Evolutionary conservation across 1,140 invertebrate species (phyloP), one percentile per base, ranked within the genome.

Genomic region (Brachionus asplanchnoidis): DNA sequence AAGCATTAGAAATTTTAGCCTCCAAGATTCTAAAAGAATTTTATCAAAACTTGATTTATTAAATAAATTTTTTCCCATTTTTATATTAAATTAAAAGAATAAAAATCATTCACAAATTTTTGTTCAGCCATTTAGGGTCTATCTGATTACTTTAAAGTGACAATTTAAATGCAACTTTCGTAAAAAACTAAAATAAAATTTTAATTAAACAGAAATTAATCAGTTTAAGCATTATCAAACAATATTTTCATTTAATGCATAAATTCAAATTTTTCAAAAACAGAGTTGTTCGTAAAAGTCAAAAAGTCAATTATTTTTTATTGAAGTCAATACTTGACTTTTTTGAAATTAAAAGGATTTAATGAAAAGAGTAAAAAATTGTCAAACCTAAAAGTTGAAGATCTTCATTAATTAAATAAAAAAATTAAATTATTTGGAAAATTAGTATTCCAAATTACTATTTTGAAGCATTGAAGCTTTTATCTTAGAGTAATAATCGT

Each of bases 101-200:
- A 3, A 6, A 60, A 60, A 60, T 60, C 7, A 60, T 60, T 60
- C 7, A 60, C 5, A 23, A 23, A 20, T 8, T 20, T 60, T 60
- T n/a, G 14, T n/a, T n/a, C n/a, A 60, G 11, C 53, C 53, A 56
- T 56, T 56, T 2, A 56, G 53, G 2, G 53, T 56, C 0, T 60
- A 23, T 60, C 8, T 70, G 28, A 70, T 36, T 23, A 26, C 66
- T 70, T 36, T 23, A 9, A 36, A 70, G 36, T 70, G 36, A 75
- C 8, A 36, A 36, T 26, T 77, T 77, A 77, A 46, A 77, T 77
- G 73, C 73, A 77, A 50, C 73, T 77, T 46, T 77, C 73, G 20
- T 77, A 77, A 11, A 77, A 77, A 46, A 77, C 73, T 77, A 50
- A 23, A 77, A 40, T 12, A 26, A 40, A 42, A 40, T 32, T 42